These are phyloP conservation scores for Lepidurus arcticus DNA, from an alignment of 1,140 invertebrate species.

Conservation along the genomic window DNA sequence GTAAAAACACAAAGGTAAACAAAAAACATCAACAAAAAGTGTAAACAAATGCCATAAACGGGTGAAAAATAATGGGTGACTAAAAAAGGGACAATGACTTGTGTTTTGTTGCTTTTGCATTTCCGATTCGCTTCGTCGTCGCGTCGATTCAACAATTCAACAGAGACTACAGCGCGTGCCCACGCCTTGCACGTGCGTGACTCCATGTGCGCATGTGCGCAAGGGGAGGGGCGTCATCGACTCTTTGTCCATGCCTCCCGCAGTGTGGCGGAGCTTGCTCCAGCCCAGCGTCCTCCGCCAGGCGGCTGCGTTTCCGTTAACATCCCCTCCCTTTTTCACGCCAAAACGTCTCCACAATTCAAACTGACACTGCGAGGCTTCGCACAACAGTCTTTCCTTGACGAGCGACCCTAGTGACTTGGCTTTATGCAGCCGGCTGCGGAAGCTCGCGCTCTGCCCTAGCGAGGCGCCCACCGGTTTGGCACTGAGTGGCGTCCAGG, in stretches of 20 bases:
- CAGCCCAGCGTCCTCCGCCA: background rate
- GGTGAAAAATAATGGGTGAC: background rate
- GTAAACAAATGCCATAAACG: slow-evolving; percentile 9
- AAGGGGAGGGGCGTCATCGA: background rate
- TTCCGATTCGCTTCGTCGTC: background rate
- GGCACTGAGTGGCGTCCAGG: background rate
- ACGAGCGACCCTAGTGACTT: slow-evolving; percentile 32
- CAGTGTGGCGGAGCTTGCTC: background rate
- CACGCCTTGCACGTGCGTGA: slow-evolving; percentile 21
- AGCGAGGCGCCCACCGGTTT: background rate
- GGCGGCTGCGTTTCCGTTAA: slow-evolving; percentile 8
- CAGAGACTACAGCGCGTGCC: slow-evolving; percentile 24
- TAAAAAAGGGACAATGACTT: slow-evolving; percentile 27
- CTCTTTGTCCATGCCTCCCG: background rate
- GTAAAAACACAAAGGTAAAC: background rate
- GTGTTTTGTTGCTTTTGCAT: background rate
- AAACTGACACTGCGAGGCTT: slow-evolving; percentile 33
- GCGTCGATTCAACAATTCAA: background rate
- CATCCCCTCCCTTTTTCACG: slow-evolving; percentile 22
- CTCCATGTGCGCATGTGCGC: slow-evolving; percentile 4
- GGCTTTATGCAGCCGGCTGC: slow-evolving; percentile 35
- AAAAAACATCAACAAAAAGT: background rate
- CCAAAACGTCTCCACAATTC: slow-evolving; percentile 34
- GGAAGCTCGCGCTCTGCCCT: slow-evolving; percentile 27
- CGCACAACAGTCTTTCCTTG: slow-evolving; percentile 32